These are phyloP conservation scores for Typhlichthys eigenmanni DNA, from an alignment of 2,797 vertebrate genomes.

Conservation along the genomic window DNA sequence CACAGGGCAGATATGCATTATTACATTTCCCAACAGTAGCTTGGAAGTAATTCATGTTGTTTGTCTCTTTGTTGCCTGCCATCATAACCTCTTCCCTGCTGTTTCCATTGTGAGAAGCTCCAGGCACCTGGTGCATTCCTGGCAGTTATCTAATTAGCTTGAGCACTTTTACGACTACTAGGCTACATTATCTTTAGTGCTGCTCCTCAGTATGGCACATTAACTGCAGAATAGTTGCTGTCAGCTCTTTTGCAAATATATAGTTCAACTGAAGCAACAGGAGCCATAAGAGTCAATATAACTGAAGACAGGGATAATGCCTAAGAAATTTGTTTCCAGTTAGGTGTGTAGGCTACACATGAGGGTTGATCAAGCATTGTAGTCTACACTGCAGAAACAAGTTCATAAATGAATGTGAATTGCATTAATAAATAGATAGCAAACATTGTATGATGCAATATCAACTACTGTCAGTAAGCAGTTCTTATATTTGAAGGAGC, in stretches of 20 bases:
- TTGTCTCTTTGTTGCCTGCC: not conserved
- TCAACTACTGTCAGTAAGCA: slow-evolving; percentile 42
- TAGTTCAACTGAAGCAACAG: slow-evolving; percentile 26
- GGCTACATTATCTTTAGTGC: slow-evolving; percentile 65
- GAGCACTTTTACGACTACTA: slow-evolving; percentile 59
- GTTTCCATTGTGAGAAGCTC: slow-evolving; percentile 19
- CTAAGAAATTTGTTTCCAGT: not conserved
- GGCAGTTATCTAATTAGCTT: slow-evolving; percentile 60
- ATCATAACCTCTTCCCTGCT: slow-evolving; percentile 18
- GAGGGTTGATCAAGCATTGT: too few relatives aligned
- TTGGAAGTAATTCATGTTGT: too few relatives aligned
- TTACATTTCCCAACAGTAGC: too few relatives aligned
- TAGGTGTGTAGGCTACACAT: too few relatives aligned
- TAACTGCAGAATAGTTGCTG: slow-evolving; percentile 56
- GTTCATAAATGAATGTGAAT: not conserved
- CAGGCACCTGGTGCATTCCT: slow-evolving; percentile 22
- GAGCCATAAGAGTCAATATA: slow-evolving; percentile 20
- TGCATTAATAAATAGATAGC: not conserved
- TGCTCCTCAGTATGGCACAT: slow-evolving; percentile 52
- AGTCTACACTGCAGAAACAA: not conserved
- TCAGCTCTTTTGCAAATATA: slow-evolving; percentile 50
- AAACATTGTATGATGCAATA: not conserved
- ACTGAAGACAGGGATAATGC: slow-evolving; percentile 33
- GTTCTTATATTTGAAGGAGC: slow-evolving; percentile 16
- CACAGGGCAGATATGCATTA: too few relatives aligned